Conservation (phyloP, 2,888 invertebrate genomes). For the Orthosia gracilis region DNA sequence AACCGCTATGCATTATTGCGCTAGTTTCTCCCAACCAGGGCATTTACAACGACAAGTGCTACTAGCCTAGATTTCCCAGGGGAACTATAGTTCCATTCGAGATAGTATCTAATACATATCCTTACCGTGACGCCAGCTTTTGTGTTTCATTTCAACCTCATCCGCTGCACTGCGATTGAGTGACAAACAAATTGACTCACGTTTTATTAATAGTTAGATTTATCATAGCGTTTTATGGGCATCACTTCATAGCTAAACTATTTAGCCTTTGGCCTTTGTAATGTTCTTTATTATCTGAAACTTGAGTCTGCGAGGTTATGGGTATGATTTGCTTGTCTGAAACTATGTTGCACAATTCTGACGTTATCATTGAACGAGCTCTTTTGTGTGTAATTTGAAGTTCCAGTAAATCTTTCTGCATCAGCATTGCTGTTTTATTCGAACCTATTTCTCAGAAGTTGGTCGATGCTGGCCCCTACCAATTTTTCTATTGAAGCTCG, state of each 20-base stretch:
- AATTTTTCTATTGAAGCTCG: not conserved
- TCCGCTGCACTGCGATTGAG: conserved; percentile 60
- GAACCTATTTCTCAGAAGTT: not conserved
- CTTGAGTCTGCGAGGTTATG: conserved; percentile 8
- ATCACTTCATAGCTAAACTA: conserved; percentile 45
- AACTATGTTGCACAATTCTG: conserved; percentile 11
- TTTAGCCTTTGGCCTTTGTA: conserved; percentile 55
- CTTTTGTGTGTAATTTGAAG: not conserved
- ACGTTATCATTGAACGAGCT: conserved; percentile 11
- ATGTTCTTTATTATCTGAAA: conserved; percentile 39
- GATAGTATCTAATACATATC: conserved; percentile 53
- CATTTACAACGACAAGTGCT: conserved; percentile 22
- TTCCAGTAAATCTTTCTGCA: not conserved
- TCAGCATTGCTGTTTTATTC: not conserved
- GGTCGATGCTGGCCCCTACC: not conserved
- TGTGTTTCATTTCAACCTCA: conserved; percentile 47
- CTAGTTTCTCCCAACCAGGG: not conserved
- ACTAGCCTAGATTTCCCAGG: conserved; percentile 52
- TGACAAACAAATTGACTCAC: conserved; percentile 64
- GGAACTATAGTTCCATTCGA: conserved; percentile 51
- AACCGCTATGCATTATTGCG: conserved; percentile 1
- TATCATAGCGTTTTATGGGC: conserved; percentile 48
- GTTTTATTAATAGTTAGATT: conserved; percentile 49
- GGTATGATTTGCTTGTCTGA: not conserved
- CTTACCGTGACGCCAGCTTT: conserved; percentile 62